These are phyloP conservation scores for Lasioglossum figueresi DNA, from an alignment of 2,888 invertebrate genomes.

Conservation along the genomic window DNA sequence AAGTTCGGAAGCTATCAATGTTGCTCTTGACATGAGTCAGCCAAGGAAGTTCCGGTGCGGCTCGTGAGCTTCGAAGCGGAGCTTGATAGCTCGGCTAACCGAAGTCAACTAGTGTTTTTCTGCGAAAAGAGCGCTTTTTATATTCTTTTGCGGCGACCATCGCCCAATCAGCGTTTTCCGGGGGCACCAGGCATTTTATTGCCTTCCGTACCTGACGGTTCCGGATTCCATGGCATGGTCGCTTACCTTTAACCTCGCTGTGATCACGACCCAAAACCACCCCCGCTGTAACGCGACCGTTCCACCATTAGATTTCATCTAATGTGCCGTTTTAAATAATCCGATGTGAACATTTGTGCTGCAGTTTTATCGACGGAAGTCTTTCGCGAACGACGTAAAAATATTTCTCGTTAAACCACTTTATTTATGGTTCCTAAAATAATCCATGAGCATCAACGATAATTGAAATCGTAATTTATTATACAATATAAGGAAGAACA, in stretches of 20 bases:
- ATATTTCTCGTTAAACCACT: not conserved
- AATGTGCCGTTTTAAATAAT: not conserved
- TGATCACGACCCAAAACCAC: not conserved
- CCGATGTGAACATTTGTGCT: not conserved
- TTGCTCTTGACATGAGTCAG: not conserved
- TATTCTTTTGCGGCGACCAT: not conserved
- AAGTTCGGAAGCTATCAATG: not conserved
- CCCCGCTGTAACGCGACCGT: not conserved
- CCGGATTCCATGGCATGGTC: conserved; percentile 1
- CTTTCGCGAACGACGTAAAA: not conserved
- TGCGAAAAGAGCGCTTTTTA: not conserved
- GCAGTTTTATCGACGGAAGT: not conserved
- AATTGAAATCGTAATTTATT: not conserved
- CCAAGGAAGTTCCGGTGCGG: not conserved
- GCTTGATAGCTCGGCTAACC: not conserved
- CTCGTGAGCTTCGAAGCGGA: not conserved
- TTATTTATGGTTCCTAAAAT: not conserved
- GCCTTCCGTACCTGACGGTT: conserved; percentile 8
- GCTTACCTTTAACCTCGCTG: conserved; percentile 3
- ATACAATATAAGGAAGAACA: not conserved
- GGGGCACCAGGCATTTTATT: not conserved
- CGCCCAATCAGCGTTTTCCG: conserved; percentile 10
- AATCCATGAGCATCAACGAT: not conserved
- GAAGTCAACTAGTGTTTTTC: not conserved
- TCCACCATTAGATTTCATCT: not conserved